Conservation (phyloP, 2,113 vertebrate genomes). For the Asarcornis scutulata region DNA sequence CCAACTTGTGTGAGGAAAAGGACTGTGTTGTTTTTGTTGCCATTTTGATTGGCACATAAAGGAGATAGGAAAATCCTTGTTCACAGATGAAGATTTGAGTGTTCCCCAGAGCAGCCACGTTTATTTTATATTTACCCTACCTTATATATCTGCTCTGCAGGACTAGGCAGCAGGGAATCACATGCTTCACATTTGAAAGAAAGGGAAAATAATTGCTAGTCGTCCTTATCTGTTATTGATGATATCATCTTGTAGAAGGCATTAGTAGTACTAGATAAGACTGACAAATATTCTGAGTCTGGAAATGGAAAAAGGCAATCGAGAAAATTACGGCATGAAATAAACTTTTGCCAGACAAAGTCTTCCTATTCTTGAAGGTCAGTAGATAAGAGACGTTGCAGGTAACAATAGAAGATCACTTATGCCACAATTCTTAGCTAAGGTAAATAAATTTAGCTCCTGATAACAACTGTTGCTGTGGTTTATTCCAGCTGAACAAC, state of each 20-base stretch:
- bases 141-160: background rate
- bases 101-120: background rate
- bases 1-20: slow-evolving; percentile 4
- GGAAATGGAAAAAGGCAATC: background rate
- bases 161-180: background rate
- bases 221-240: background rate
- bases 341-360: background rate
- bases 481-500: background rate
- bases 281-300: background rate
- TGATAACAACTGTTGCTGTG: background rate
- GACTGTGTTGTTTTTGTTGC: background rate
- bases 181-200: background rate
- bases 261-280: background rate
- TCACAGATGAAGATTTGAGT: background rate
- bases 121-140: background rate
- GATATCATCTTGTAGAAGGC: background rate
- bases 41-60: background rate
- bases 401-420: background rate
- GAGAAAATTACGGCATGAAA: background rate
- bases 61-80: background rate
- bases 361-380: background rate
- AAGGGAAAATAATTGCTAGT: background rate
- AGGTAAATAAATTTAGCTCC: background rate
- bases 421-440: background rate
- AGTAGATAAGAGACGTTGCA: background rate